These are phyloP conservation scores for Macaria liturata DNA, from an alignment of 2,888 invertebrate species.

Conservation along the genomic window DNA sequence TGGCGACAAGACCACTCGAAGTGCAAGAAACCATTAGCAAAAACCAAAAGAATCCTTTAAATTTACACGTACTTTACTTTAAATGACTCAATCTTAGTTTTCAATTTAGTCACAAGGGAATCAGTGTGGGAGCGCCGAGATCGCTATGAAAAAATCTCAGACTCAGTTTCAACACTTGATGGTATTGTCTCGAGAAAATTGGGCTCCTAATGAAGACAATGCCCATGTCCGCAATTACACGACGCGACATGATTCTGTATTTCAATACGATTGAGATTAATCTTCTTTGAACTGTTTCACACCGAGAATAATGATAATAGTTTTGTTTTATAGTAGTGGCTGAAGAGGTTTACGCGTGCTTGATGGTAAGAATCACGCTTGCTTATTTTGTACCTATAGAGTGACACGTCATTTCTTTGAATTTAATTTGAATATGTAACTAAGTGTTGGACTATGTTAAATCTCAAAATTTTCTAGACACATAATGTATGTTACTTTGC, in stretches of 20 bases:
- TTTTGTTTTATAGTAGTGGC: too few species aligned
- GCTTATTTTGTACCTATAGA: too few species aligned
- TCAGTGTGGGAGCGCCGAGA: constrained; percentile 64
- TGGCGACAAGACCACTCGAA: too few species aligned
- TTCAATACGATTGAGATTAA: constrained; percentile 5
- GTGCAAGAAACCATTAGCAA: too few species aligned
- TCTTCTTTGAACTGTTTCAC: constrained; percentile 1
- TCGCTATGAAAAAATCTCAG: constrained; percentile 68
- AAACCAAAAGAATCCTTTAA: too few species aligned
- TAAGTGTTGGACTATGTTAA: too few species aligned
- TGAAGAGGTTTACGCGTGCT: too few species aligned
- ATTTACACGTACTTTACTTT: not conserved
- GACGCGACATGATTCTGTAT: constrained; percentile 20
- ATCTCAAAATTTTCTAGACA: too few species aligned
- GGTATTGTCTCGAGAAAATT: constrained; percentile 62
- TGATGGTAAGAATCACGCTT: too few species aligned
- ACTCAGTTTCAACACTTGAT: constrained; percentile 57
- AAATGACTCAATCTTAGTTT: constrained; percentile 30
- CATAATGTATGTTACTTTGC: too few species aligned
- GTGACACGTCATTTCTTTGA: too few species aligned
- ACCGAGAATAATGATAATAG: not conserved
- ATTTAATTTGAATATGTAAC: too few species aligned
- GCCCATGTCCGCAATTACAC: constrained; percentile 30
- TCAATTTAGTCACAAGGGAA: constrained; percentile 70
- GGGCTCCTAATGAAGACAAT: constrained; percentile 45